Conservation (phyloP, 1,140 invertebrate species). For the Cyclina sinensis region DNA sequence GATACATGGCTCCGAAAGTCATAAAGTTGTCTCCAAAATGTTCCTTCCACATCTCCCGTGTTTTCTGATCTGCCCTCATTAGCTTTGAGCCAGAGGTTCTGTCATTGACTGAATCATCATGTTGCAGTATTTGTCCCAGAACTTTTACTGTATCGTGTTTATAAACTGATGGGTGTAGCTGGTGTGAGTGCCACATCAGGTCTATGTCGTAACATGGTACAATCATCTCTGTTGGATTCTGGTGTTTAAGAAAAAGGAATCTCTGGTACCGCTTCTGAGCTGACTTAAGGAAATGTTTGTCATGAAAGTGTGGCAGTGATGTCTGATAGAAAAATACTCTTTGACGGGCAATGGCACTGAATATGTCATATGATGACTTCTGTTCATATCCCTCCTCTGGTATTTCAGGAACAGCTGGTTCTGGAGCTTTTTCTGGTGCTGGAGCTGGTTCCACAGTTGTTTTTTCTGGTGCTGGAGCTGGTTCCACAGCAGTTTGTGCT, state of each 20-base stretch:
- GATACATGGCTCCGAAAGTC: slow-evolving; percentile 83
- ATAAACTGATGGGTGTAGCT: slow-evolving; percentile 86
- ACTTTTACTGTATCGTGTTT: slow-evolving; percentile 85
- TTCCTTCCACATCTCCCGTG: slow-evolving; percentile 80
- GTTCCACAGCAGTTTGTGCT: neutral
- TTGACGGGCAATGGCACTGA: slow-evolving; percentile 85
- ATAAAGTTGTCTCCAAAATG: slow-evolving; percentile 80
- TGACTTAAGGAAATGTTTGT: slow-evolving; percentile 85
- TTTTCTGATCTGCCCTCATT: slow-evolving; percentile 75
- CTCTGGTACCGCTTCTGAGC: slow-evolving; percentile 87
- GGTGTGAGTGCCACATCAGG: slow-evolving; percentile 88
- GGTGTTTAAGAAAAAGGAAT: slow-evolving; percentile 87
- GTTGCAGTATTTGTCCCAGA: slow-evolving; percentile 85
- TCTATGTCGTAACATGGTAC: slow-evolving; percentile 88
- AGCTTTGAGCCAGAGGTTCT: slow-evolving; percentile 85
- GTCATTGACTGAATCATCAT: slow-evolving; percentile 87
- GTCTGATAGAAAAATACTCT: slow-evolving; percentile 87
- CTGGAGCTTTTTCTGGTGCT: neutral
- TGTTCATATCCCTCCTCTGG: slow-evolving; percentile 62
- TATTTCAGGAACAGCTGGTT: neutral
- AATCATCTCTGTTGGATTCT: slow-evolving; percentile 86
- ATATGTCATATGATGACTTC: slow-evolving; percentile 85
- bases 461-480: neutral
- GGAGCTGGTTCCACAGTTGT: neutral
- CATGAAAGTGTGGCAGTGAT: slow-evolving; percentile 87